Conservation (phyloP, 1,140 invertebrate species). For the Papilio dardanus region DNA sequence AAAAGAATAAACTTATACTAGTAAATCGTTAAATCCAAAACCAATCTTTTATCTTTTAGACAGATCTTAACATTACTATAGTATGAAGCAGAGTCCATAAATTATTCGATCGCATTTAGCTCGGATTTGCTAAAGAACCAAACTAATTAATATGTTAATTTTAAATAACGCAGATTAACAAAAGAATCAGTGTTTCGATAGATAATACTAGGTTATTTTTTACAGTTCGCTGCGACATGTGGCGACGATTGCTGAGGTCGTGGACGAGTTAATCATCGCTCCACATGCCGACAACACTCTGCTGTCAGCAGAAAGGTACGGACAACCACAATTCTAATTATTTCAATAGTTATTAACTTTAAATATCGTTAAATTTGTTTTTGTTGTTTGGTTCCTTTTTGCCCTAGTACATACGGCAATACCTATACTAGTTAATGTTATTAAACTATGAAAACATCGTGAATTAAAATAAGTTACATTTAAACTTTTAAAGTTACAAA, state of each 20-base stretch:
- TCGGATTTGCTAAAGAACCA: neutral
- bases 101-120: too few relatives aligned
- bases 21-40: too few relatives aligned
- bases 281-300: constrained; percentile 74
- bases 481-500: too few relatives aligned
- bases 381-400: too few relatives aligned
- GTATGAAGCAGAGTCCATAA: neutral
- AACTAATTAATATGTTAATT: neutral
- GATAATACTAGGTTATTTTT: constrained; percentile 2
- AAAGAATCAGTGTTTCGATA: neutral
- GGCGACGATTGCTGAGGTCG: constrained; percentile 47
- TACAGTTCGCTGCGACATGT: constrained; percentile 56
- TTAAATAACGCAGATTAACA: neutral
- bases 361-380: too few relatives aligned
- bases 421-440: too few relatives aligned
- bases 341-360: neutral
- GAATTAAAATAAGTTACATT: too few relatives aligned
- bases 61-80: neutral
- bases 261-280: constrained; percentile 58
- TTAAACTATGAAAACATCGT: too few relatives aligned
- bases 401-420: too few relatives aligned
- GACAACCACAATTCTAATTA: neutral
- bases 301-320: constrained; percentile 76
- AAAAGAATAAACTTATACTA: too few relatives aligned
- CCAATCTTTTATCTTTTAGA: neutral